Evolutionary conservation across 1,140 invertebrate genomes (phyloP).

Genomic region (Agrilus planipennis): DNA sequence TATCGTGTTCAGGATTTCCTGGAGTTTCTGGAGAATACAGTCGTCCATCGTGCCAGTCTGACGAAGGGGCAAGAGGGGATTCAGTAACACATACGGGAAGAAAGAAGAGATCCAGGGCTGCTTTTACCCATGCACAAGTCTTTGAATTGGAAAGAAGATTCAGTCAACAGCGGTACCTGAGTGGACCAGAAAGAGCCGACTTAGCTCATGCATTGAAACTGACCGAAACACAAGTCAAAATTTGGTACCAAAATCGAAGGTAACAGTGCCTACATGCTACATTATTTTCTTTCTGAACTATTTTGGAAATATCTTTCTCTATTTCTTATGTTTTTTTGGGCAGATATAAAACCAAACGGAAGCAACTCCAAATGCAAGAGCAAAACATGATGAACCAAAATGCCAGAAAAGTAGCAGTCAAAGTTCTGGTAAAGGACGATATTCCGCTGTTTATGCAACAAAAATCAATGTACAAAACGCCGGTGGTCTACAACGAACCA

Average conservation of each 20-base stretch:
- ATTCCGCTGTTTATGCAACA: conserved; percentile 35
- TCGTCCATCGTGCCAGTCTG: conserved; percentile 17
- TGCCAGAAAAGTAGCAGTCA: conserved; percentile 72
- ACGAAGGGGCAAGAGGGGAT: conserved; percentile 17
- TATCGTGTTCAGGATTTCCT: conserved; percentile 15
- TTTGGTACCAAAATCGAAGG: conserved; percentile 75
- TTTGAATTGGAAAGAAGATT: conserved; percentile 90
- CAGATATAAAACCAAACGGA: conserved; percentile 97
- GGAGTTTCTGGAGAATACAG: conserved; percentile 19
- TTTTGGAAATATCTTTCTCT: not conserved
- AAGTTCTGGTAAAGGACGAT: conserved; percentile 78
- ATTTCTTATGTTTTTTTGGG: too few species aligned
- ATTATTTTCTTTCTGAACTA: too few species aligned
- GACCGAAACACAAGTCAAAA: conserved; percentile 76
- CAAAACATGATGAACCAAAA: conserved; percentile 46
- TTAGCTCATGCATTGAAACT: conserved; percentile 78
- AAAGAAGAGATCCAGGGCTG: conserved; percentile 71
- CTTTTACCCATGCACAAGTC: conserved; percentile 90
- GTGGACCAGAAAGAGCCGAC: conserved; percentile 88
- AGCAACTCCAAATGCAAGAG: conserved; percentile 73
- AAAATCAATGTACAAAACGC: conserved; percentile 24
- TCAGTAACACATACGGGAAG: conserved; percentile 41
- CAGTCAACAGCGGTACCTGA: conserved; percentile 88
- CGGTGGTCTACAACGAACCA: conserved; percentile 19
- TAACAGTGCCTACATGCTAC: too few species aligned